Evolutionary conservation across 2,888 invertebrate genomes (phyloP).

Genomic region (Galeopsomyia nigrocyanea): DNA sequence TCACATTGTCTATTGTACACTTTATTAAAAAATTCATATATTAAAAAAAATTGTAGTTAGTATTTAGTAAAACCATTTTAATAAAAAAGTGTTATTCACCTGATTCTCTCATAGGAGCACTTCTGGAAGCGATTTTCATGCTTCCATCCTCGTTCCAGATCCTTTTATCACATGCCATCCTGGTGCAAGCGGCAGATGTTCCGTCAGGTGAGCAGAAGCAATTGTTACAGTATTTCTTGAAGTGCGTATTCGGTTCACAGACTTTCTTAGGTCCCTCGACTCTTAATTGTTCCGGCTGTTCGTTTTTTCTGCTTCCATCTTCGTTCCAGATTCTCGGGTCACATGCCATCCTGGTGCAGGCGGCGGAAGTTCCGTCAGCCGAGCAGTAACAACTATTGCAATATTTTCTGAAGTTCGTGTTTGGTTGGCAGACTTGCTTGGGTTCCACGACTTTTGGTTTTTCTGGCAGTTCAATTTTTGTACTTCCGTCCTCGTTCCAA

Average conservation of each 20-base stretch:
- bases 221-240: constrained; percentile 71
- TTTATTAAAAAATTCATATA: background rate
- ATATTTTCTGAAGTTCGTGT: constrained; percentile 51
- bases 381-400: constrained; percentile 73
- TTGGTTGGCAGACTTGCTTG: too few species aligned
- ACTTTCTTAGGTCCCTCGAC: background rate
- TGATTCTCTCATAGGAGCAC: background rate
- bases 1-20: background rate
- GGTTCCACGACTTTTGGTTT: too few species aligned
- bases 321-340: too few species aligned
- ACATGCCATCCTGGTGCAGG: constrained; percentile 68
- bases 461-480: too few species aligned
- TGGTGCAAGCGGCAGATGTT: constrained; percentile 5
- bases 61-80: too few species aligned
- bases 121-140: background rate
- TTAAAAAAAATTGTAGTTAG: too few species aligned
- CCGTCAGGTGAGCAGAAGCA: constrained; percentile 73
- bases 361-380: constrained; percentile 69
- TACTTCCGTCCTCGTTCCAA: too few species aligned
- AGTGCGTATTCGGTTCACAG: constrained; percentile 36
- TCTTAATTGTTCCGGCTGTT: too few species aligned
- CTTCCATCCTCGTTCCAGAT: background rate
- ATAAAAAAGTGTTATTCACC: too few species aligned
- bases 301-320: too few species aligned
- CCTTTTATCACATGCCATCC: background rate